phyloP scores from a whole-genome alignment of 1,140 invertebrate genomes.

The Lamellibrachia luymesi region DNA sequence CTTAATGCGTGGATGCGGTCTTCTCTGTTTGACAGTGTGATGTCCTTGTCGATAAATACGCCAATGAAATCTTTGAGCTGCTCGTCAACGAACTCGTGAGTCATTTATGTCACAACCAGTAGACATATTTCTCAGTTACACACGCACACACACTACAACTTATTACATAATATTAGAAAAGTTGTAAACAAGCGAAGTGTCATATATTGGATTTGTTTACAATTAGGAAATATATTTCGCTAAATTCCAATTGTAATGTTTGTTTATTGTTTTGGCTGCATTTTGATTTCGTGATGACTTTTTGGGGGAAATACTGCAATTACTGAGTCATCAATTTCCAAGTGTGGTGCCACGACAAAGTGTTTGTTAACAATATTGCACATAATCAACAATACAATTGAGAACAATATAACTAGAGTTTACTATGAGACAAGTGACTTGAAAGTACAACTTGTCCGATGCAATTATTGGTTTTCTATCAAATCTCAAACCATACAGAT shows the following conservation, averaged over 20 bases:
- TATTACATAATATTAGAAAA: too few relatives aligned
- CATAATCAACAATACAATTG: too few relatives aligned
- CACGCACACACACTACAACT: background rate
- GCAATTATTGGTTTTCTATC: background rate
- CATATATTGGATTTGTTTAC: too few relatives aligned
- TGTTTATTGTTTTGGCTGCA: background rate
- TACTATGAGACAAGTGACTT: too few relatives aligned
- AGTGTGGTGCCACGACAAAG: too few relatives aligned
- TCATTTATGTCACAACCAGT: background rate
- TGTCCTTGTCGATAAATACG: slow-evolving; percentile 69
- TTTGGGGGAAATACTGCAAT: too few relatives aligned
- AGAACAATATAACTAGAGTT: too few relatives aligned
- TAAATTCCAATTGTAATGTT: background rate
- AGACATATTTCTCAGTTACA: background rate
- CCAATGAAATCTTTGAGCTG: slow-evolving; percentile 83
- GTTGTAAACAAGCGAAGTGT: too few relatives aligned
- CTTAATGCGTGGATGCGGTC: background rate
- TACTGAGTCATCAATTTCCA: too few relatives aligned
- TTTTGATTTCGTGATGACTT: too few relatives aligned
- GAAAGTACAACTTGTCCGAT: too few relatives aligned
- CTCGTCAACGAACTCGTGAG: slow-evolving; percentile 75
- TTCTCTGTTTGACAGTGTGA: slow-evolving; percentile 7
- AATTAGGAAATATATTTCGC: background rate
- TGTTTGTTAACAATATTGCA: too few relatives aligned
- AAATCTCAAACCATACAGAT: background rate